These are phyloP conservation scores for Tenebrio molitor DNA, from an alignment of 1,140 invertebrate species.

Conservation along the genomic window DNA sequence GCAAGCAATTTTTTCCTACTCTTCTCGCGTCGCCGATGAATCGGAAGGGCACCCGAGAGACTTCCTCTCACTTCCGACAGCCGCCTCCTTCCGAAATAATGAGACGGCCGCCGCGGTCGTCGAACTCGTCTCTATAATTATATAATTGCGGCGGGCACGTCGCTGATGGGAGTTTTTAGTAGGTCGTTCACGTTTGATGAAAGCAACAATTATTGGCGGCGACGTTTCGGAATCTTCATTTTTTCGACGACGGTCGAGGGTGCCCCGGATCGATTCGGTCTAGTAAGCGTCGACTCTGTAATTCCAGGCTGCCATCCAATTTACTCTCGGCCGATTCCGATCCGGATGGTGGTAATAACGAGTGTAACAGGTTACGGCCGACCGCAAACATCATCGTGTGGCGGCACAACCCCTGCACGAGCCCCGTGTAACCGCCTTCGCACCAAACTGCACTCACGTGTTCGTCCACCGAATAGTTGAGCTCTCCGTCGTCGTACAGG, in stretches of 20 bases:
- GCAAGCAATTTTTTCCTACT: too few species aligned
- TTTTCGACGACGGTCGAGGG: not conserved
- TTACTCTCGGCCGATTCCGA: slow-evolving; percentile 20
- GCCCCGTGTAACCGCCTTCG: not conserved
- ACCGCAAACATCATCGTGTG: slow-evolving; percentile 33
- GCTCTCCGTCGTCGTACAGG: slow-evolving; percentile 96
- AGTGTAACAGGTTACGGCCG: slow-evolving; percentile 41
- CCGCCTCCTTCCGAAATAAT: not conserved
- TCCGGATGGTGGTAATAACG: slow-evolving; percentile 13
- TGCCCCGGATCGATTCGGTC: not conserved
- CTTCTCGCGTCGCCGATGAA: too few species aligned
- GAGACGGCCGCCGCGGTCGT: not conserved
- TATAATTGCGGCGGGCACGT: slow-evolving; percentile 21
- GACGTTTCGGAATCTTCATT: slow-evolving; percentile 15
- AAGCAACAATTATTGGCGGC: slow-evolving; percentile 24
- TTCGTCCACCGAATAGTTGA: slow-evolving; percentile 96
- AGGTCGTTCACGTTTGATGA: slow-evolving; percentile 32
- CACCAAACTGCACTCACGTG: slow-evolving; percentile 82
- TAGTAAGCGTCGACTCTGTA: not conserved
- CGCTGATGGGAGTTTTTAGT: slow-evolving; percentile 35
- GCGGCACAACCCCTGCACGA: not conserved
- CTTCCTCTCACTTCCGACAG: not conserved
- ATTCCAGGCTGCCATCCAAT: slow-evolving; percentile 7
- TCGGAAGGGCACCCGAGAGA: too few species aligned
- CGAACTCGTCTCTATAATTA: slow-evolving; percentile 36